phyloP scores from a whole-genome alignment of 2,797 vertebrate genomes.

The Micromesistius poutassou region DNA sequence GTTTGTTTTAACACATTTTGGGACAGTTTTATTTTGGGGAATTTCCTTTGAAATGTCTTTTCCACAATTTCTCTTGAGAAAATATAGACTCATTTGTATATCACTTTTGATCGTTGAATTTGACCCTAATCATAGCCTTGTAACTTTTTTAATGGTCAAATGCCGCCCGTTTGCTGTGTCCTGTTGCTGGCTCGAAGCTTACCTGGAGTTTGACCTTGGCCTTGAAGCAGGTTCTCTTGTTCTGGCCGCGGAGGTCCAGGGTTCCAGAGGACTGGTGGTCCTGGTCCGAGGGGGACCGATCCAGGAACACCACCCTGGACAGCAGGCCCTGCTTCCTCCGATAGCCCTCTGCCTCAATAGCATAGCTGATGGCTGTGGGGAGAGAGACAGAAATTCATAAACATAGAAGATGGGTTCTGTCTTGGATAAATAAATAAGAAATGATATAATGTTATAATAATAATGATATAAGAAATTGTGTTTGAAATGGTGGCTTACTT shows the following conservation, averaged over 20 bases:
- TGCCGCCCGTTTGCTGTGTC: no score
- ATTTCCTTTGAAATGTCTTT: no score
- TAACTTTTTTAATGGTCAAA: no score
- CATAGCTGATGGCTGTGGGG: conserved; percentile 77
- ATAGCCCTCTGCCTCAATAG: conserved; percentile 82
- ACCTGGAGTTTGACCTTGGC: conserved; percentile 82
- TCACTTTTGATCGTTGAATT: no score
- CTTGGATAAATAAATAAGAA: background rate
- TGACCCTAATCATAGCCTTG: no score
- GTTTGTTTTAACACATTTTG: no score
- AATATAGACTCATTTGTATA: no score
- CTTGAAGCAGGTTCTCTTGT: conserved; percentile 74
- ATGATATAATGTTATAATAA: background rate
- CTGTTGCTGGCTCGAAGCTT: conserved; percentile 23
- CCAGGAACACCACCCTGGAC: conserved; percentile 80
- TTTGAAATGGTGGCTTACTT: conserved; percentile 73
- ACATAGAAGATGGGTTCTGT: background rate
- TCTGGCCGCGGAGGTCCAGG: conserved; percentile 78
- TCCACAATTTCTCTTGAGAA: no score
- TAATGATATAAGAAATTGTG: background rate
- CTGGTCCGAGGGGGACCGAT: conserved; percentile 56
- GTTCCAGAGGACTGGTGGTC: conserved; percentile 75
- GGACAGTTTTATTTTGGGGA: no score
- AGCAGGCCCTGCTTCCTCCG: conserved; percentile 79
- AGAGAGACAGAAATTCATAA: background rate